Evolutionary conservation across 2,797 vertebrate genomes (phyloP), one percentile per base, ranked within the genome.

Genomic region (Phaenicophaeus curvirostris): DNA sequence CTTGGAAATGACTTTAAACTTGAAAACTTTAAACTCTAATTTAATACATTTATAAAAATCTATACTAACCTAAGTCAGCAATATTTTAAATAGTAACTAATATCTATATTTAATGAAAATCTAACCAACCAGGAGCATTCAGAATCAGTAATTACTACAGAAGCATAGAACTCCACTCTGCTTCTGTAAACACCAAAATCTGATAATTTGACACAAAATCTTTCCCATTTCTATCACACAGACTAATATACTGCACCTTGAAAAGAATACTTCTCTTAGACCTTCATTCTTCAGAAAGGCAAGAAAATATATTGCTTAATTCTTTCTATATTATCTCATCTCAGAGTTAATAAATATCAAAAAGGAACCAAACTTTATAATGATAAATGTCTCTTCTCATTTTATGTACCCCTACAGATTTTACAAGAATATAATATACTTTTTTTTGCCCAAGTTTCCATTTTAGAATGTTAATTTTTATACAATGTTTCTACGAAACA

Each of bases 381-480:
- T 19, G 11, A 81, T 28, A 59, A 61, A 73, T 31, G 18, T 44
- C 48, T 44, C 23, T 66, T 89, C 46, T 80, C 25, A 55, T 55
- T 80, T 85, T 83, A 86, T 30, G 9, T 35, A 63, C 15, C 17
- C 28, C 44, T 48, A 71, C 8, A 61, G 69, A 79, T 76, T 89
- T 65, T 82, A 57, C 28, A 89, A 73, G 18, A 66, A 79, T 14
- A 13, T 57, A 39, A 76, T 5, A 17, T 20, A 57, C n/a, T 19
- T 6, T 50, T 62, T 66, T 66, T 68, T 44, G 1, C 28, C 25
- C 27, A 80, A 48, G 35, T 24, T 69, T 58, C 31, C 4, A 25
- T 78, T 90, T 83, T 72, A 80, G 73, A 90, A 87, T 78, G 27
- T 54, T 77, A 87, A 76, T 83, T 95, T 65, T 84, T 33, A 80